phyloP scores from a whole-genome alignment of 2,888 invertebrate species.

The Campopleginae sp. region DNA sequence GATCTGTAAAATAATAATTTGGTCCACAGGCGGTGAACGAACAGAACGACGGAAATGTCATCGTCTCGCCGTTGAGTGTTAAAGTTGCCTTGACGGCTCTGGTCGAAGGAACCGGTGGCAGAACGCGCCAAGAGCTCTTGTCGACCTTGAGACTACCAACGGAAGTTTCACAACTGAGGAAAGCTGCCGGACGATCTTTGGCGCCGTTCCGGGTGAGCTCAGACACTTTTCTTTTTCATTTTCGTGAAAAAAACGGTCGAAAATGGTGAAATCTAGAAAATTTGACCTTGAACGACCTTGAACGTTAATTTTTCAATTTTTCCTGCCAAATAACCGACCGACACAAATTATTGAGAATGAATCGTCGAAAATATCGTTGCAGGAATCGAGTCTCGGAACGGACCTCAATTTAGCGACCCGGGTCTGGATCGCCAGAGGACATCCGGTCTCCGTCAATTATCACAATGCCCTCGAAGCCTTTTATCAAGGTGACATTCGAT shows the following conservation, averaged over 20 bases:
- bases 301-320: too few relatives aligned
- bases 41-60: conserved; percentile 85
- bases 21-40: conserved; percentile 69
- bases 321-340: too few relatives aligned
- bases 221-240: conserved; percentile 73
- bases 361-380: not conserved
- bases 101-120: conserved; percentile 87
- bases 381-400: conserved; percentile 72
- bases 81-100: conserved; percentile 88
- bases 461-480: conserved; percentile 83
- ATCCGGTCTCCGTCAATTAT: conserved; percentile 83
- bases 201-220: conserved; percentile 83
- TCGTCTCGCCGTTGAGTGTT: conserved; percentile 89
- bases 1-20: conserved; percentile 1
- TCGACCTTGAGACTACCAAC: conserved; percentile 86
- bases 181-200: conserved; percentile 71
- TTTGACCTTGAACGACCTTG: too few relatives aligned
- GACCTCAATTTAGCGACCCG: conserved; percentile 75
- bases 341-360: not conserved
- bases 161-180: conserved; percentile 75
- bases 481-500: conserved; percentile 85
- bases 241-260: not conserved
- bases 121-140: conserved; percentile 86
- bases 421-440: conserved; percentile 73
- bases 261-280: too few relatives aligned